Base-by-base conservation (phyloP, 2,888 invertebrate genomes). In the Molorchus minor region DNA sequence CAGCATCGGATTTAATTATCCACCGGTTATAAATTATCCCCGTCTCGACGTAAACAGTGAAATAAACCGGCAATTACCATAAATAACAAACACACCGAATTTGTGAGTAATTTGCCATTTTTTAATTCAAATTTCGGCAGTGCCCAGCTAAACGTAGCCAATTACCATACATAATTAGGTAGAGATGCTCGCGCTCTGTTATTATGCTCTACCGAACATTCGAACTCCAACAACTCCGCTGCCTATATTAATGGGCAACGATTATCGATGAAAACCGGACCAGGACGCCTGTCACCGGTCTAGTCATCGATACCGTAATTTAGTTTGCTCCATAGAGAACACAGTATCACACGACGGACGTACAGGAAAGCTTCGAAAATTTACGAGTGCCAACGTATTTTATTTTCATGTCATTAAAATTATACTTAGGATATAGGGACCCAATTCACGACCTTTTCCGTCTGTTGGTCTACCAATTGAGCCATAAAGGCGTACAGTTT, bases 251-350 rank as follows among this genome's bases (percentile, higher is more conserved):
- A 70, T 65, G 64, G 58, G 62, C 53, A n/a, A 61, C 70, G 69
- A 70, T 72, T 70, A 71, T 69, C 69, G 67, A 66, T 64, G 69
- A 65, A 65, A 71, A 70, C 62, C 65, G 59, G 62, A 55, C 62
- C 62, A 49, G 61, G 63, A 62, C 72, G 70, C 71, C 53, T 58
- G 53, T 58, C 58, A 53, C 58, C 46, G 51, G 46, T 20, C 46
- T 40, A 56, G 30, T 43, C 30, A 49, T 56, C 56, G 49, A 56
- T 49, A 36, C 21, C 33, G 38, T 40, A 46, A n/a, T n/a, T n/a
- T n/a, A n/a, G n/a, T n/a, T n/a, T n/a, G n/a, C n/a, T n/a, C n/a
- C n/a, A n/a, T n/a, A n/a, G n/a, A n/a, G n/a, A n/a, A n/a, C n/a
- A n/a, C n/a, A n/a, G n/a, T n/a, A n/a, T n/a, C n/a, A n/a, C n/a